Evolutionary conservation across 2,113 vertebrate genomes (phyloP), one percentile per base, ranked within the genome.

Genomic region (Pteropus alecto): DNA sequence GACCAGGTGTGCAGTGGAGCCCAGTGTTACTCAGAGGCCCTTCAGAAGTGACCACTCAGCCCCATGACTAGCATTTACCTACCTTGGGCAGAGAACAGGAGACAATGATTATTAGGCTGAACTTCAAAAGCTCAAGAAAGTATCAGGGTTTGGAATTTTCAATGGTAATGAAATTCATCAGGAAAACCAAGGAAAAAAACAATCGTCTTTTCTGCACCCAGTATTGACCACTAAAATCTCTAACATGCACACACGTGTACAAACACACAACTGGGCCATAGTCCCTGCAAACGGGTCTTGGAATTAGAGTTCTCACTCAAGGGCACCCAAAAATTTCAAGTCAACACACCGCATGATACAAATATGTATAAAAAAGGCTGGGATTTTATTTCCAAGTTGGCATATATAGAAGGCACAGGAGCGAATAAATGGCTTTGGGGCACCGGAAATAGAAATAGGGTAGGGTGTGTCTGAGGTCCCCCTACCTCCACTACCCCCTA

Each of bases 341-440:
- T 61, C 65, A 85, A 74, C 61, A 85, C 11, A 43, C 43, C 5
- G 0, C 3, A n/a, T 3, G 28, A 60, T 33, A 56, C 48, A 90
- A 61, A 68, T 3, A 48, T 3, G 7, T 95, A 78, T 33, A 56
- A 89, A 74, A 85, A 89, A 70, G 41, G 6, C 61, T 92, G n/a
- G 21, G 35, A 26, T 79, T 98, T 97, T 95, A 97, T 95, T 97
- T 90, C 87, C 67, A 81, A 51, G 5, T 95, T 95, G 96, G 92
- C 78, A 93, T 11, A 2, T 7, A 19, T 21, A 63, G 60, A 93
- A 97, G 95, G 76, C 84, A 92, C 63, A 22, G 28, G 33, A 33
- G 24, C 7, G 41, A 82, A 79, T 26, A 11, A 8, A 35, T 28
- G 60, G 46, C 54, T 87, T 51, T 70, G 88, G 68, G 33, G 19